phyloP scores from a whole-genome alignment of 2,888 invertebrate genomes.

The Phengaris arion region DNA sequence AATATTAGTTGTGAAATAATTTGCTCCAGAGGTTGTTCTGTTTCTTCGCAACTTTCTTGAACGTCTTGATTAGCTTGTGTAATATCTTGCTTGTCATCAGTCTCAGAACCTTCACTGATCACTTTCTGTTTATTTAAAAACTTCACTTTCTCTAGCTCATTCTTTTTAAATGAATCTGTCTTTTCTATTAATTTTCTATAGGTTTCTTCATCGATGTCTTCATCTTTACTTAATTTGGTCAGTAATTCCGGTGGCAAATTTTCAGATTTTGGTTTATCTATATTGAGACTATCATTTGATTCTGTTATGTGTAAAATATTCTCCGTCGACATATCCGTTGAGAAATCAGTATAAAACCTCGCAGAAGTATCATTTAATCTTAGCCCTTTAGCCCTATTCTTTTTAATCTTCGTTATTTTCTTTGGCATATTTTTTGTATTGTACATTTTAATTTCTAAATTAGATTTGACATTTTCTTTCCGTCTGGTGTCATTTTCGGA shows the following conservation, averaged over 20 bases:
- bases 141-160: constrained; percentile 73
- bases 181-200: constrained; percentile 73
- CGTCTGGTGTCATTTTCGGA: constrained; percentile 61
- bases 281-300: constrained; percentile 81
- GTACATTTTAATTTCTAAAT: constrained; percentile 81
- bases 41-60: constrained; percentile 58
- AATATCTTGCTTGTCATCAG: constrained; percentile 57
- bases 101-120: constrained; percentile 67
- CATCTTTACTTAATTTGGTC: constrained; percentile 64
- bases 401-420: constrained; percentile 84
- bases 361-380: constrained; percentile 77
- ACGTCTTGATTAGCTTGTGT: constrained; percentile 48
- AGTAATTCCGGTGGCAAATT: constrained; percentile 46
- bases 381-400: constrained; percentile 80
- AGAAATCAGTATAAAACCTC: constrained; percentile 83
- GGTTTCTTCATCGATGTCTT: constrained; percentile 71
- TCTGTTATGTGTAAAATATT: constrained; percentile 82
- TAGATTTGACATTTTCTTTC: constrained; percentile 50
- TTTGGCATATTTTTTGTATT: constrained; percentile 85
- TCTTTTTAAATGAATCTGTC: constrained; percentile 77
- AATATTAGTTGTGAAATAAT: constrained; percentile 90
- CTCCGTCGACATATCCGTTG: constrained; percentile 81
- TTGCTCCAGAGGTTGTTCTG: constrained; percentile 83
- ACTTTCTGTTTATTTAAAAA: constrained; percentile 73
- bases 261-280: constrained; percentile 57